These are phyloP conservation scores for Cheirogaleus medius DNA, from an alignment of 2,113 vertebrate genomes.

Conservation along the genomic window DNA sequence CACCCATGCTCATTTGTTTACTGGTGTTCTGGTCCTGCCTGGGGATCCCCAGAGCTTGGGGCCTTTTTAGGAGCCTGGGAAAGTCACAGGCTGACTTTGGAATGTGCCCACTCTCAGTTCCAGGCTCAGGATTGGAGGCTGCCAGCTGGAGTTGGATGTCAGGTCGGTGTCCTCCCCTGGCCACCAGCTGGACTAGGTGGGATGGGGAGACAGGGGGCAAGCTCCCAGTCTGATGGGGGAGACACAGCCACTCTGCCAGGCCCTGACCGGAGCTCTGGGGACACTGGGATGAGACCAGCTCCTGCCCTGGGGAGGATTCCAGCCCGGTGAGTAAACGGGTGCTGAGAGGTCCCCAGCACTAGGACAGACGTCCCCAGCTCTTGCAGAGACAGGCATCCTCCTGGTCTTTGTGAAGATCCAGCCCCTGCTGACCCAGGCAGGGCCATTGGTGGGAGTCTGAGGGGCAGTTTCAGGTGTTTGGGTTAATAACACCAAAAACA, in stretches of 20 bases:
- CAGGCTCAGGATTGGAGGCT: background rate
- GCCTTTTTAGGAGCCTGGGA: background rate
- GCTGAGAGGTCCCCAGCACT: background rate
- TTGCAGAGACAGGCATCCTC: background rate
- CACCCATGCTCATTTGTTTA: background rate
- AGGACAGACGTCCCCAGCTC: background rate
- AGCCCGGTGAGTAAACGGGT: background rate
- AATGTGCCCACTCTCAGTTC: background rate
- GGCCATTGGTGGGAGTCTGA: background rate
- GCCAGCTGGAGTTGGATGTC: background rate
- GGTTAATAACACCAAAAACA: background rate
- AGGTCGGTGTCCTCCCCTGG: background rate
- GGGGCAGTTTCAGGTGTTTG: background rate
- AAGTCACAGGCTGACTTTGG: background rate
- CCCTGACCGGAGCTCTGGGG: background rate
- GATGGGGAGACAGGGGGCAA: no score
- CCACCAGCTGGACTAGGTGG: background rate
- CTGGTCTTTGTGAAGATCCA: background rate
- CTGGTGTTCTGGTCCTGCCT: background rate
- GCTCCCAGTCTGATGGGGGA: background rate
- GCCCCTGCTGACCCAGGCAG: background rate
- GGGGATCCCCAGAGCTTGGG: no score
- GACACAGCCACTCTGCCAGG: background rate
- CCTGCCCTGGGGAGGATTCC: background rate
- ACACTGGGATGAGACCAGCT: background rate